Evolutionary conservation across 2,888 invertebrate genomes (phyloP).

Genomic region (Athalia rosae): DNA sequence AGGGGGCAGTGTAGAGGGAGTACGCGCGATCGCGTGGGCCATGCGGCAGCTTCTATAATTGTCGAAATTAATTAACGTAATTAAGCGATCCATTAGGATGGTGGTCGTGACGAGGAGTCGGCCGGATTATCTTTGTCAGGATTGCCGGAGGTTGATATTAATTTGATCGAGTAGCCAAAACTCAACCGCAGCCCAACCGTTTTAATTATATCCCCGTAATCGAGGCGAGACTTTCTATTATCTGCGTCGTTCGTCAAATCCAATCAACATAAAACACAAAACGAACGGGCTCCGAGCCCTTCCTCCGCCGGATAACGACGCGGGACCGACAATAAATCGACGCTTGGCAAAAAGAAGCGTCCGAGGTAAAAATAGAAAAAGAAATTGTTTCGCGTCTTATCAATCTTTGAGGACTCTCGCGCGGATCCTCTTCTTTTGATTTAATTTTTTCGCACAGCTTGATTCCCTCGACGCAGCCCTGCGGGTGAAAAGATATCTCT

Average conservation of each 20-base stretch:
- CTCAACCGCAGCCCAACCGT: not conserved
- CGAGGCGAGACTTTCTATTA: not conserved
- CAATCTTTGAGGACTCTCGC: too few relatives aligned
- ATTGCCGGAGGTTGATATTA: slow-evolving; percentile 9
- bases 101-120: slow-evolving; percentile 44
- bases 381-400: too few relatives aligned
- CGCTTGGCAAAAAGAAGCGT: too few relatives aligned
- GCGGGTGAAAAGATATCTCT: not conserved
- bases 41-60: slow-evolving; percentile 51
- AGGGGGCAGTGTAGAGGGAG: too few relatives aligned
- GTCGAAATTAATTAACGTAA: slow-evolving; percentile 59
- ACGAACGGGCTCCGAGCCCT: too few relatives aligned
- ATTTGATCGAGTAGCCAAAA: slow-evolving; percentile 15
- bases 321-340: too few relatives aligned
- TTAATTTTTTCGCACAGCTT: not conserved
- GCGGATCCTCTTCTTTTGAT: too few relatives aligned
- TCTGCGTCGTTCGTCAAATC: not conserved
- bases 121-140: slow-evolving; percentile 18
- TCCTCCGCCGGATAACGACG: too few relatives aligned
- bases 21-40: slow-evolving; percentile 36
- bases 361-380: too few relatives aligned
- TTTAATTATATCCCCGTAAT: not conserved
- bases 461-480: too few relatives aligned
- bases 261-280: not conserved
- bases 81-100: slow-evolving; percentile 62